phyloP scores from a whole-genome alignment of 2,888 invertebrate genomes.

The Macropis europaea region DNA sequence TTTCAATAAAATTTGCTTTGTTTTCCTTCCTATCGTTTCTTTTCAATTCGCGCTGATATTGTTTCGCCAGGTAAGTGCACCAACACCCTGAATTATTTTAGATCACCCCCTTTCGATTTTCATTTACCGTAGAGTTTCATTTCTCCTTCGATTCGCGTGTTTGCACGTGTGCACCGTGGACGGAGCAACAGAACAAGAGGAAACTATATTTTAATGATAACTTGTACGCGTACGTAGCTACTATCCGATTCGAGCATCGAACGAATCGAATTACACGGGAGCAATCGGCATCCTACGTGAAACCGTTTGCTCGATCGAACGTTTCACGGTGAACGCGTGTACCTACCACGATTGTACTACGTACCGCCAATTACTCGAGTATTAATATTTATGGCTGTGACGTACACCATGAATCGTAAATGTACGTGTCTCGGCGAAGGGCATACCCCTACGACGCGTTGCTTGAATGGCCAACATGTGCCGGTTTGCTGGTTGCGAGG shows the following conservation, averaged over 20 bases:
- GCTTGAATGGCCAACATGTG: conserved; percentile 29
- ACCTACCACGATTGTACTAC: conserved; percentile 9
- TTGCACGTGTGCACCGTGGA: no score
- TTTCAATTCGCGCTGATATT: conserved; percentile 11
- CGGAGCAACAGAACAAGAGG: no score
- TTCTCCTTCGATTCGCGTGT: not conserved
- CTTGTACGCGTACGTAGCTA: no score
- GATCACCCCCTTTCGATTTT: not conserved
- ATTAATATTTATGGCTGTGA: conserved; percentile 50
- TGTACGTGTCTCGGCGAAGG: conserved; percentile 26
- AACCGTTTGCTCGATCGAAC: conserved; percentile 17
- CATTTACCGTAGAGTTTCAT: not conserved
- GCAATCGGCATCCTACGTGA: not conserved
- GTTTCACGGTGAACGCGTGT: conserved; percentile 10
- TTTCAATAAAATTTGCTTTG: conserved; percentile 47
- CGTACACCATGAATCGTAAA: conserved; percentile 35
- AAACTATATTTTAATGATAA: no score
- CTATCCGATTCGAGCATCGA: not conserved
- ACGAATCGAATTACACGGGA: conserved; percentile 3
- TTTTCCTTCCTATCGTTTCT: conserved; percentile 32
- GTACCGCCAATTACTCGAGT: conserved; percentile 11
- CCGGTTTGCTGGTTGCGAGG: conserved; percentile 15
- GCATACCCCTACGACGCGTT: conserved; percentile 6
- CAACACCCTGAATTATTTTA: conserved; percentile 22
- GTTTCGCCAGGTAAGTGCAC: conserved; percentile 49